phyloP scores from a whole-genome alignment of 2,113 vertebrate species.

The Stomatorhinus ivindoensis region DNA sequence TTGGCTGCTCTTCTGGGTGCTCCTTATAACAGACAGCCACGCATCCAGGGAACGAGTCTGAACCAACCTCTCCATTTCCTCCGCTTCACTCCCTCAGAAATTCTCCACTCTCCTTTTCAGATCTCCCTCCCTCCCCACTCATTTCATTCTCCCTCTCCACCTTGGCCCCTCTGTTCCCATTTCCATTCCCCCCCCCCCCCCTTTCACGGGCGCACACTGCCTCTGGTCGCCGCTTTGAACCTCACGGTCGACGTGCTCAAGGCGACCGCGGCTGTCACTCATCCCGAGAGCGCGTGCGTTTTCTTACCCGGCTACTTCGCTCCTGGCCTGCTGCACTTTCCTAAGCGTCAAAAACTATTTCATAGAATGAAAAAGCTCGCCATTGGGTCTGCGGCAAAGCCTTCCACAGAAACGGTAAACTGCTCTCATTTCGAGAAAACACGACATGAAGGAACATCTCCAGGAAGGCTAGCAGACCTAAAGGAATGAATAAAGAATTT shows the following conservation, averaged over 20 bases:
- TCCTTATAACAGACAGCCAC: neutral
- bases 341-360: slow-evolving; percentile 4
- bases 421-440: neutral
- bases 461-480: neutral
- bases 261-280: neutral
- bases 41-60: neutral
- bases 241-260: neutral
- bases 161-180: neutral
- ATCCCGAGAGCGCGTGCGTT: neutral
- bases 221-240: slow-evolving; percentile 34
- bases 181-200: slow-evolving; percentile 21
- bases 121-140: neutral
- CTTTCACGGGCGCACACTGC: neutral
- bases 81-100: neutral
- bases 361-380: neutral
- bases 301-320: neutral
- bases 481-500: neutral
- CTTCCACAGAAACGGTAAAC: neutral
- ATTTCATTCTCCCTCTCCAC: neutral
- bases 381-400: neutral
- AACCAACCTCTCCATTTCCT: neutral
- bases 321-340: neutral
- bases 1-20: neutral
- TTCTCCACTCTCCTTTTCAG: neutral
- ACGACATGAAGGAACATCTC: neutral